phyloP scores from a whole-genome alignment of 2,113 vertebrate species.

The Circaetus gallicus region DNA sequence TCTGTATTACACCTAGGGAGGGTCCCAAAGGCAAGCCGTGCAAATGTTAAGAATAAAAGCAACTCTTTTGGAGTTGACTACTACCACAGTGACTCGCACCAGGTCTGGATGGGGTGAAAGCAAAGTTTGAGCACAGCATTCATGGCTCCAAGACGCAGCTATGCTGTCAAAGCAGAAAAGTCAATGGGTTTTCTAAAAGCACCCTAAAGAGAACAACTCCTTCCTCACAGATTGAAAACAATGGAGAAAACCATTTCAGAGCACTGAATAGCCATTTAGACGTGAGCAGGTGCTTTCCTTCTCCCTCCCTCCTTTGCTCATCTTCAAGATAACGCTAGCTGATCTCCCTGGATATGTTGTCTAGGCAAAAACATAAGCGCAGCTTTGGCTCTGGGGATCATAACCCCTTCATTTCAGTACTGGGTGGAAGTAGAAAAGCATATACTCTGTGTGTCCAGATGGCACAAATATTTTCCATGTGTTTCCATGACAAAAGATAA shows the following conservation, averaged over 20 bases:
- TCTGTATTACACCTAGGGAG: not conserved
- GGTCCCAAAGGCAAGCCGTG: not conserved
- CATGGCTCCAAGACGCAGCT: not conserved
- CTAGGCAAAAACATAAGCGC: not conserved
- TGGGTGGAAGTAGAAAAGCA: not conserved
- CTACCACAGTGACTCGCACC: not conserved
- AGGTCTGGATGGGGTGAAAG: not conserved
- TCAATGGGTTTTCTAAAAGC: not conserved
- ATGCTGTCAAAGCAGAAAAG: not conserved
- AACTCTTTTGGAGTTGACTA: not conserved
- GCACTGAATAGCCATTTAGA: not conserved
- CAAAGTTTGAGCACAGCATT: not conserved
- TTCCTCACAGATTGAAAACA: not conserved
- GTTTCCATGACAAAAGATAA: conserved; percentile 61
- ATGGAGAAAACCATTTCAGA: not conserved
- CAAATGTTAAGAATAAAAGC: not conserved
- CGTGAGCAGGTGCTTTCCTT: not conserved
- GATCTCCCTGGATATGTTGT: not conserved
- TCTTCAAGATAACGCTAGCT: not conserved
- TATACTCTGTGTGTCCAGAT: conserved; percentile 7
- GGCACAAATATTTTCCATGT: conserved; percentile 35
- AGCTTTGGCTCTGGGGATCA: not conserved
- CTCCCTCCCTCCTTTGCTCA: not conserved
- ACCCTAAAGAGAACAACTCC: not conserved
- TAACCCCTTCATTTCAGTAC: not conserved